These are phyloP conservation scores for Colletes latitarsis DNA, from an alignment of 1,140 invertebrate species.

Conservation along the genomic window DNA sequence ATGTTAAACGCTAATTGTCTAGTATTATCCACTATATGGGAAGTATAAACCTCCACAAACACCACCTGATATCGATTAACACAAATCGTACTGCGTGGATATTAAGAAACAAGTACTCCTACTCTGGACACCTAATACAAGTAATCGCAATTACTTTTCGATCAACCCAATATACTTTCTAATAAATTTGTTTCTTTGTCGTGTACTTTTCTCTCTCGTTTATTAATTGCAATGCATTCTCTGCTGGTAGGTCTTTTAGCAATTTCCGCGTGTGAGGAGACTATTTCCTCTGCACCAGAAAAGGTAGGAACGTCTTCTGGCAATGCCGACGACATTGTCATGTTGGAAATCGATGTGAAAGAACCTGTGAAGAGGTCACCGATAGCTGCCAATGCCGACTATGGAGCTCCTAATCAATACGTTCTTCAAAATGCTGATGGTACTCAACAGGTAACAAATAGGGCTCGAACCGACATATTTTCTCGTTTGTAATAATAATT, in stretches of 20 bases:
- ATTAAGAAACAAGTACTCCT: no score
- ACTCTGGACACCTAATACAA: no score
- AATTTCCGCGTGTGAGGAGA: constrained; percentile 72
- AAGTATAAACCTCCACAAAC: no score
- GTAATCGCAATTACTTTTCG: no score
- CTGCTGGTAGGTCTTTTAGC: constrained; percentile 72
- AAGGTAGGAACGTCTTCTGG: constrained; percentile 57
- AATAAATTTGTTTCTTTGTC: not conserved
- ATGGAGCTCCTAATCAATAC: constrained; percentile 75
- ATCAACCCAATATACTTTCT: no score
- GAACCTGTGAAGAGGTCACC: constrained; percentile 78
- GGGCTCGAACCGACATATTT: no score
- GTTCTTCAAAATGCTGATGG: constrained; percentile 77
- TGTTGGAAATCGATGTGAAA: constrained; percentile 78
- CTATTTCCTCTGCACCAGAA: constrained; percentile 61
- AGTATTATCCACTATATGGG: no score
- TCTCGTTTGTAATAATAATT: no score
- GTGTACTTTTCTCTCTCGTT: not conserved
- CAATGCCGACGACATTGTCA: constrained; percentile 73
- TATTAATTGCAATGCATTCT: not conserved
- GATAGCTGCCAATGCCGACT: constrained; percentile 71
- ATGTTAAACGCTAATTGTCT: no score
- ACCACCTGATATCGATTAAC: no score
- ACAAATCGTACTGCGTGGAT: no score
- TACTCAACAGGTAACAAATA: constrained; percentile 73